Evolutionary conservation across 2,888 invertebrate genomes (phyloP).

Genomic region (Choreutis nemorana): DNA sequence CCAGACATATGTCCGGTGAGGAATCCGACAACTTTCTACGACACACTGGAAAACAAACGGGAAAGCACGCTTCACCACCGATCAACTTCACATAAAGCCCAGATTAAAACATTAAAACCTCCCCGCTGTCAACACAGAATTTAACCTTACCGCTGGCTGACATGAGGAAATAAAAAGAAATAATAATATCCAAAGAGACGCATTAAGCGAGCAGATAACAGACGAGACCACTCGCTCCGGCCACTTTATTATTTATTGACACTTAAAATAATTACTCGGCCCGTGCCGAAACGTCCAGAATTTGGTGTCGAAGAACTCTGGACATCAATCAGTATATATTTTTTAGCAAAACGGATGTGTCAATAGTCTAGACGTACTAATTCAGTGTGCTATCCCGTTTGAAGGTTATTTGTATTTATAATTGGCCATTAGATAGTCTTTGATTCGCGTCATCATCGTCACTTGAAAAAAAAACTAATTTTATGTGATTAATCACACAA

Average conservation of each 20-base stretch:
- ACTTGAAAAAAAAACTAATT: too few species aligned
- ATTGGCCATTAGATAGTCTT: too few species aligned
- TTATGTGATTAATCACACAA: too few species aligned
- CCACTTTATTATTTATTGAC: slow-evolving; percentile 66
- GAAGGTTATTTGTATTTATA: too few species aligned
- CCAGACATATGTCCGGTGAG: slow-evolving; percentile 36
- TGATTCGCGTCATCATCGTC: too few species aligned
- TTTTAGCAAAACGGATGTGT: too few species aligned
- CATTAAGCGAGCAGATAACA: slow-evolving; percentile 66
- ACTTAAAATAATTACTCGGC: slow-evolving; percentile 66
- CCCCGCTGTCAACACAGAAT: slow-evolving; percentile 59
- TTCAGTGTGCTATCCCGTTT: too few species aligned
- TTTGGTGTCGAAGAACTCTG: slow-evolving; percentile 31
- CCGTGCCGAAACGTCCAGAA: slow-evolving; percentile 40
- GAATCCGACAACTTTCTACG: too few species aligned
- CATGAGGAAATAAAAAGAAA: slow-evolving; percentile 49
- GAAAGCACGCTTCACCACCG: slow-evolving; percentile 29
- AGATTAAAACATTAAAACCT: slow-evolving; percentile 65
- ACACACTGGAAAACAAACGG: slow-evolving; percentile 23
- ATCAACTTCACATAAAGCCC: slow-evolving; percentile 47
- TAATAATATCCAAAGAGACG: slow-evolving; percentile 59
- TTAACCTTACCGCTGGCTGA: slow-evolving; percentile 50
- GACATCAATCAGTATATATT: slow-evolving; percentile 7
- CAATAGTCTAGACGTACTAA: too few species aligned
- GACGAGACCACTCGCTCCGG: slow-evolving; percentile 60